Percentiles rank a stretch among this genome's conserved stretches.
These are phyloP conservation scores for Monodelphis domestica DNA, from an alignment of 2,797 vertebrate species.

Conservation along the genomic window DNA sequence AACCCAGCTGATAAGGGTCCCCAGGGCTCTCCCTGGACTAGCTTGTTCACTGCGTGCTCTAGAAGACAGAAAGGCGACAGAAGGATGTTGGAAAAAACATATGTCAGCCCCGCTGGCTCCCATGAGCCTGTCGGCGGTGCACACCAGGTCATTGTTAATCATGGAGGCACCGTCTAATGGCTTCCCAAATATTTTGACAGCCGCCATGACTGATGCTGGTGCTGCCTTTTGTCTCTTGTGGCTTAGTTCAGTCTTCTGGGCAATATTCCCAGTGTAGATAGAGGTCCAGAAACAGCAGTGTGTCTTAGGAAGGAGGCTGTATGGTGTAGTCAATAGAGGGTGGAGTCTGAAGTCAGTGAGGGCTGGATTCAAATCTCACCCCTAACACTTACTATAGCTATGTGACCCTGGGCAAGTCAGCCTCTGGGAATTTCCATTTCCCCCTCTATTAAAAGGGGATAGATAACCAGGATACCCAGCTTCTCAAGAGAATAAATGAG, in stretches of 20 bases:
- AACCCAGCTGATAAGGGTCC: slow-evolving; percentile 44
- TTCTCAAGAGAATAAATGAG: background rate
- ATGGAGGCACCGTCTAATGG: slow-evolving; percentile 52
- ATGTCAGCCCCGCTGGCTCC: slow-evolving; percentile 46
- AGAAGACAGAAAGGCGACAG: slow-evolving; percentile 65
- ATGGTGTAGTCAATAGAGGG: background rate
- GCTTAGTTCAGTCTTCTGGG: slow-evolving; percentile 43
- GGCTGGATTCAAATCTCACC: background rate
- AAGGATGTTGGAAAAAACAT: slow-evolving; percentile 61
- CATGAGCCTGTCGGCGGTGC: slow-evolving; percentile 33
- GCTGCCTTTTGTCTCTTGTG: slow-evolving; percentile 49
- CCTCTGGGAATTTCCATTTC: background rate
- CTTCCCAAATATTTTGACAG: slow-evolving; percentile 64
- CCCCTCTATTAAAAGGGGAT: background rate
- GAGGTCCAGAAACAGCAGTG: slow-evolving; percentile 36
- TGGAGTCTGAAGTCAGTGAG: background rate
- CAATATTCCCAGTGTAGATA: slow-evolving; percentile 32
- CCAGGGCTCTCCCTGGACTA: slow-evolving; percentile 11
- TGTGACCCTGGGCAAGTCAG: background rate
- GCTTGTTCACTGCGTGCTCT: slow-evolving; percentile 47
- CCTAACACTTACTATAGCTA: background rate
- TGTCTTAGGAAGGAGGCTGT: background rate
- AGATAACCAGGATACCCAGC: background rate
- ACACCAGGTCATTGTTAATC: slow-evolving; percentile 64
- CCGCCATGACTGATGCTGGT: slow-evolving; percentile 42